A percentile compares a stretch with the other conserved stretches of the same genome.
phyloP scores from a whole-genome alignment of 1,140 invertebrate species.

The Bactericera cockerelli region DNA sequence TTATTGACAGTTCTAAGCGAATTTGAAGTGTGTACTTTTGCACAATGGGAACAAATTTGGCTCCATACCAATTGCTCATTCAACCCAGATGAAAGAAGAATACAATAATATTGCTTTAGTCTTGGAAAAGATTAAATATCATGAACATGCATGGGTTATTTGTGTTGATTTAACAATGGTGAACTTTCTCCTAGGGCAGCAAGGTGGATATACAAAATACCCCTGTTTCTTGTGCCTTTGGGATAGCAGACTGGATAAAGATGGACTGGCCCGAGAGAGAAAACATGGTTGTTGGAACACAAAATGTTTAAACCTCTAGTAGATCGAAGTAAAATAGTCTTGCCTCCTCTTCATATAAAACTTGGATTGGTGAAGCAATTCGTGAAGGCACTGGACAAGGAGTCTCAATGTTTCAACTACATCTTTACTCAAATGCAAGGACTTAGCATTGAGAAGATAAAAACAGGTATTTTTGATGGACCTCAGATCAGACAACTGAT shows the following conservation, averaged over 20 bases:
- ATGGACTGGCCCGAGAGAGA: slow-evolving; percentile 24
- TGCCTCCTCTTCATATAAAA: slow-evolving; percentile 30
- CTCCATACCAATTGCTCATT: no score
- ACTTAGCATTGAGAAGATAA: slow-evolving; percentile 2
- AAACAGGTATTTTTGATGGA: slow-evolving; percentile 19
- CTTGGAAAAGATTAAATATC: no score
- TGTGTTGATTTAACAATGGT: no score
- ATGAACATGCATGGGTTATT: no score
- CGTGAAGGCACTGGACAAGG: slow-evolving; percentile 25
- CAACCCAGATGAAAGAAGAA: no score
- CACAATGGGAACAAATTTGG: no score
- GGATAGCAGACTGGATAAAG: slow-evolving; percentile 30
- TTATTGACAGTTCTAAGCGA: no score
- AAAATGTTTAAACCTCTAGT: slow-evolving; percentile 27
- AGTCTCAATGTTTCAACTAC: slow-evolving; percentile 20
- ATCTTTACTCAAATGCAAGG: not conserved
- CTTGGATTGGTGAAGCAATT: slow-evolving; percentile 28
- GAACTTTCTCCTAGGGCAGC: no score
- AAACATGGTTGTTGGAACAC: slow-evolving; percentile 21
- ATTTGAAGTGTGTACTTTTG: no score
- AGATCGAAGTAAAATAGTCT: slow-evolving; percentile 24
- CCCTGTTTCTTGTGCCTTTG: slow-evolving; percentile 30
- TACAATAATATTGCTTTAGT: no score
- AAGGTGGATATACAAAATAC: slow-evolving; percentile 31
- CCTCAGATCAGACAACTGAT: slow-evolving; percentile 26